A percentile compares a stretch with the other conserved stretches of the same genome.
These are phyloP conservation scores for Meleagris gallopavo DNA, from an alignment of 2,113 vertebrate genomes.

Conservation along the genomic window DNA sequence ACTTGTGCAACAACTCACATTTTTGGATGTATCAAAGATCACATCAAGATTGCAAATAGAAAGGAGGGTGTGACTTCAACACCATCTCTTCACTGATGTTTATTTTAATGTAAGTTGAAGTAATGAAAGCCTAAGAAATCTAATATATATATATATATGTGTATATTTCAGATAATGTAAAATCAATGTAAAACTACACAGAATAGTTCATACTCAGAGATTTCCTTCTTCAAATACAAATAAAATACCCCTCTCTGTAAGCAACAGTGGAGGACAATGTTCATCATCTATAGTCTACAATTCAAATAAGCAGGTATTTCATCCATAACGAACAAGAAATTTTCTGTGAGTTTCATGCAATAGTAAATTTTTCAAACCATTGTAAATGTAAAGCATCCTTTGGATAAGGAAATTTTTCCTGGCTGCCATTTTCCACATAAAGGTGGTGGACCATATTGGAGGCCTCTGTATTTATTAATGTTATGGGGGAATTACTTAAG, in stretches of 20 bases:
- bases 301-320: not conserved
- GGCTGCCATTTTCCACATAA: not conserved
- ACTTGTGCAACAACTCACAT: not conserved
- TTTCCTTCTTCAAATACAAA: not conserved
- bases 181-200: not conserved
- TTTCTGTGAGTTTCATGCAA: not conserved
- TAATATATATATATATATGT: too few species aligned
- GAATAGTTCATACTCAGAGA: not conserved
- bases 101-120: not conserved
- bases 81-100: not conserved
- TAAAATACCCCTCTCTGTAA: not conserved
- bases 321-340: not conserved
- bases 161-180: not conserved
- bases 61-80: not conserved
- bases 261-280: not conserved
- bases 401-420: not conserved
- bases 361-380: not conserved
- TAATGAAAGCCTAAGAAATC: not conserved
- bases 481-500: not conserved
- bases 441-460: not conserved
- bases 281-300: not conserved
- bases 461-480: not conserved
- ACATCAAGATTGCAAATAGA: not conserved
- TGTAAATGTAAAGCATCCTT: not conserved
- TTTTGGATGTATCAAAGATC: slow-evolving; percentile 1